A percentile compares a stretch with the other conserved stretches of the same genome.
These are phyloP conservation scores for Python bivittatus DNA, from an alignment of 2,113 vertebrate genomes.

Conservation along the genomic window DNA sequence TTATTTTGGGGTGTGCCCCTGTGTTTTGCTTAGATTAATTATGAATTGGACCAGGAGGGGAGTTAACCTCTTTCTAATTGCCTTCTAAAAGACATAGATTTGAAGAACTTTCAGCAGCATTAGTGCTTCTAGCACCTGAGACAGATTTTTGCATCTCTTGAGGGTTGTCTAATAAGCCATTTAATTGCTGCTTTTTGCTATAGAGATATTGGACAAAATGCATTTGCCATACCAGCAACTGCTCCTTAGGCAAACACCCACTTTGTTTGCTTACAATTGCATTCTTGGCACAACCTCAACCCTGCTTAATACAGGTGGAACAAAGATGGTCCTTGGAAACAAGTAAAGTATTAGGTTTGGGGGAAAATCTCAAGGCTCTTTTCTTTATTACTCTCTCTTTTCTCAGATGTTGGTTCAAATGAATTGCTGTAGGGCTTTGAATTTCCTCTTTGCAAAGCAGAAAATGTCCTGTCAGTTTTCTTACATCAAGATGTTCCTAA, in stretches of 20 bases:
- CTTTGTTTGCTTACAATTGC: slow-evolving; percentile 16
- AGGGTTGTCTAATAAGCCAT: slow-evolving; percentile 50
- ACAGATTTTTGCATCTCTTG: slow-evolving; percentile 47
- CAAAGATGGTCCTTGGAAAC: neutral
- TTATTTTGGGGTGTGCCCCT: neutral
- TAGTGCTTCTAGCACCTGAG: neutral
- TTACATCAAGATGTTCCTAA: neutral
- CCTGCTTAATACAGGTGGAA: neutral
- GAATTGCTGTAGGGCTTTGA: neutral
- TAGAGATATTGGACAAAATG: slow-evolving; percentile 49
- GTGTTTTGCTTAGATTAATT: neutral
- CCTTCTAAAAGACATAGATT: neutral
- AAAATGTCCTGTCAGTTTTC: neutral
- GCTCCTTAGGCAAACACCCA: slow-evolving; percentile 22
- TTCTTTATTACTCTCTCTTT: neutral
- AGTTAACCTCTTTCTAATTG: slow-evolving; percentile 13
- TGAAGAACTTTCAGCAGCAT: neutral
- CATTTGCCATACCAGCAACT: slow-evolving; percentile 40
- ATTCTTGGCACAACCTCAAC: slow-evolving; percentile 5
- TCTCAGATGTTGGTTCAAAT: neutral
- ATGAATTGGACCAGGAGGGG: neutral
- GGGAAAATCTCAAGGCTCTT: neutral
- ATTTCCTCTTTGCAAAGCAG: neutral
- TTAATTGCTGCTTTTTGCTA: slow-evolving; percentile 46
- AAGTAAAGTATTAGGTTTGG: neutral